Conservation (phyloP, 2,888 invertebrate genomes). For the Congeria kusceri region DNA sequence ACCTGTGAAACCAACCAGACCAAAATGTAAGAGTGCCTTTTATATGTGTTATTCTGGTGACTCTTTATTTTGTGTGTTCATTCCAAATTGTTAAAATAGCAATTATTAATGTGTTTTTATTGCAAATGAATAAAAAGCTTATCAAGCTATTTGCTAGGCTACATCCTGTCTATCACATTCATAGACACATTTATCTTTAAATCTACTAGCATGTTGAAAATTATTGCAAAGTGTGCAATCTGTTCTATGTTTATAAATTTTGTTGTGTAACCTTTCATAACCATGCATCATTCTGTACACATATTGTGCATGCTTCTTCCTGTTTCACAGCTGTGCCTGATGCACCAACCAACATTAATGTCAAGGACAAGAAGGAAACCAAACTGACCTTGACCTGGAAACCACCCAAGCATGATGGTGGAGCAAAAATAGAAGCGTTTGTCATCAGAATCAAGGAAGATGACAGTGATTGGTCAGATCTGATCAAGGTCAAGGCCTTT, state of each 20-base stretch:
- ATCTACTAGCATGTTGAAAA: too few relatives aligned
- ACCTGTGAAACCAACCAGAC: conserved; percentile 70
- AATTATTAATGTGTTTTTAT: too few relatives aligned
- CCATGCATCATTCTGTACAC: too few relatives aligned
- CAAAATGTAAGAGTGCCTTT: conserved; percentile 91
- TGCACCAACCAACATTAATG: conserved; percentile 70
- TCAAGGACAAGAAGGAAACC: conserved; percentile 72
- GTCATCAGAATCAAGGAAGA: conserved; percentile 87
- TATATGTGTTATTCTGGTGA: background rate
- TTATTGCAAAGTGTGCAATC: too few relatives aligned
- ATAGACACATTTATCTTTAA: too few relatives aligned
- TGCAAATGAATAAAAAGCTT: too few relatives aligned
- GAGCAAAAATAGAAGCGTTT: conserved; percentile 83
- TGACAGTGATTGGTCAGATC: conserved; percentile 91
- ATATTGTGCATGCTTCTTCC: background rate
- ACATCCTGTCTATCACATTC: too few relatives aligned
- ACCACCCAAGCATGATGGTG: conserved; percentile 84
- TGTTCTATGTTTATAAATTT: too few relatives aligned
- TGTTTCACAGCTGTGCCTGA: conserved; percentile 75
- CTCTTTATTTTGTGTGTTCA: too few relatives aligned
- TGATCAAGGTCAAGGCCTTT: conserved; percentile 93
- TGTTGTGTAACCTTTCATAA: too few relatives aligned
- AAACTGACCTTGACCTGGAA: conserved; percentile 84
- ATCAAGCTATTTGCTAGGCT: too few relatives aligned
- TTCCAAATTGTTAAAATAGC: too few relatives aligned